Evolutionary conservation across 2,888 invertebrate genomes (phyloP), one percentile per base, ranked within the genome.

Genomic region (Orthosia incerta): DNA sequence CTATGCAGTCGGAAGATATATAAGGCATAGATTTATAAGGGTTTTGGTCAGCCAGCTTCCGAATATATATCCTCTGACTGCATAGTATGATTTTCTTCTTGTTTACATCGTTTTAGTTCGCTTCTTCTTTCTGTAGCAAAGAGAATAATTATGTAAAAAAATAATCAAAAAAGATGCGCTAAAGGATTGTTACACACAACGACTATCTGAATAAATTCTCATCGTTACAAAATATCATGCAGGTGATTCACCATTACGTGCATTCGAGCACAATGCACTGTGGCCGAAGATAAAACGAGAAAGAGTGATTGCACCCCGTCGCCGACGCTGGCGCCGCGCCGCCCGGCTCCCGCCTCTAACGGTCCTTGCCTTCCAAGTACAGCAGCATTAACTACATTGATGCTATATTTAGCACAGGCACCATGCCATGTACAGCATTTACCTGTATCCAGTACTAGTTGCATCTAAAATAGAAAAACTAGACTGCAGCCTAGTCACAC

Each of bases 311-410:
- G 73, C 87, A 85, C 79, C 79, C 79, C 79, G 78, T 85, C 89
- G 79, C 80, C 85, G 88, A 82, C 87, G 89, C 84, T 84, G 91
- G 90, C 92, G 92, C 91, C 92, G 62, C 73, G 87, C 66, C 89
- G 87, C 86, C 92, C 89, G 91, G 91, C 92, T 91, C 91, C 91
- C 89, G 88, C 87, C 91, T 67, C 89, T 93, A 94, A 94, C 94
- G 93, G 93, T 92, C 83, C 89, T 81, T 87, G 88, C 90, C 90
- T 93, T 94, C 92, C 93, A 92, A 92, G 93, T 93, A 93, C 89
- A 92, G 91, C 90, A 71, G 88, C 89, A 90, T 91, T 92, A 93
- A 90, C 89, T 87, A 87, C 86, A 86, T 70, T 66, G 77, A 56
- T 70, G 74, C 88, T 94, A 94, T 94, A 94, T 94, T 89, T 94